Evolutionary conservation across 2,797 vertebrate species (phyloP).

Genomic region (Leptoclinus maculatus): DNA sequence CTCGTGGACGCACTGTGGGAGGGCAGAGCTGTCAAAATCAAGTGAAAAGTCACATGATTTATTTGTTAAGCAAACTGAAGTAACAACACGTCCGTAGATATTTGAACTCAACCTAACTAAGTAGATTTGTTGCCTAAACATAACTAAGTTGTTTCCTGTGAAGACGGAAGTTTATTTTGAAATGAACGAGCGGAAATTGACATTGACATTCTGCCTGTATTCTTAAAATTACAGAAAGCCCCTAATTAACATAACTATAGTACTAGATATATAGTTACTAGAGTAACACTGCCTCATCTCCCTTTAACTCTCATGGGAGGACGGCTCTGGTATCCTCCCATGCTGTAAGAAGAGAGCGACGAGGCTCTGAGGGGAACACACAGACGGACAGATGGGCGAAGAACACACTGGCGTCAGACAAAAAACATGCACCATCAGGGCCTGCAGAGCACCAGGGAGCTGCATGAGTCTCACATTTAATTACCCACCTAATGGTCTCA

Average conservation of each 20-base stretch:
- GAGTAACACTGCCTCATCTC: background rate
- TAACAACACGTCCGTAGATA: too few relatives aligned
- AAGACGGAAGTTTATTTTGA: too few relatives aligned
- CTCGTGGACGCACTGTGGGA: too few relatives aligned
- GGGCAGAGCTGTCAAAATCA: too few relatives aligned
- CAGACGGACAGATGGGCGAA: slow-evolving; percentile 37
- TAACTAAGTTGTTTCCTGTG: too few relatives aligned
- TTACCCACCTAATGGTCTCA: slow-evolving; percentile 51
- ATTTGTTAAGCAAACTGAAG: too few relatives aligned
- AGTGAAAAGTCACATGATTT: too few relatives aligned
- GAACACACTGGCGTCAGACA: slow-evolving; percentile 4
- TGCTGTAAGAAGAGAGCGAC: slow-evolving; percentile 10
- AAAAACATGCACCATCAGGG: slow-evolving; percentile 37
- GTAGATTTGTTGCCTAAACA: too few relatives aligned
- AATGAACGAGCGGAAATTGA: too few relatives aligned
- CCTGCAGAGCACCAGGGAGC: background rate
- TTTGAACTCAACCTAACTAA: too few relatives aligned
- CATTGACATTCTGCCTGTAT: background rate
- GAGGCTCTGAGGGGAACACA: slow-evolving; percentile 2
- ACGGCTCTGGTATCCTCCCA: background rate
- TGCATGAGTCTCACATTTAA: slow-evolving; percentile 58
- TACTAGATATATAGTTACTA: too few relatives aligned
- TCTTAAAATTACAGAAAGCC: background rate
- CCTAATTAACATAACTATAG: background rate
- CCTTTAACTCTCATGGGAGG: background rate